These are phyloP conservation scores for Netelia melanura DNA, from an alignment of 2,888 invertebrate genomes.

Conservation along the genomic window DNA sequence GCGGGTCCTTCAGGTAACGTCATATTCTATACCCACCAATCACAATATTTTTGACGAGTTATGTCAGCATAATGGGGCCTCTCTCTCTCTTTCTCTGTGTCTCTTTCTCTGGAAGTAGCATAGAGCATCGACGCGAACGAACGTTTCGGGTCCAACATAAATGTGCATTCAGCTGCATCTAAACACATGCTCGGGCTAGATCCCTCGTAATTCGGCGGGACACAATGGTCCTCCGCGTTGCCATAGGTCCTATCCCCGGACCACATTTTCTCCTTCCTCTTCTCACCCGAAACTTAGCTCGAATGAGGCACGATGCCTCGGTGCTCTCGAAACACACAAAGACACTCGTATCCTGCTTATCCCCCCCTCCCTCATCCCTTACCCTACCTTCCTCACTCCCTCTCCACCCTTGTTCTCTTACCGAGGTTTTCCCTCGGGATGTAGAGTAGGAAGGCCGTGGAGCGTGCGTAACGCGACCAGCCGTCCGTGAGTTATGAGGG, in stretches of 20 bases:
- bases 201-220: slow-evolving; percentile 75
- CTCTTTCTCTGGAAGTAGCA: slow-evolving; percentile 30
- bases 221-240: slow-evolving; percentile 74
- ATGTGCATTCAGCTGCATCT: slow-evolving; percentile 80
- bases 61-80: slow-evolving; percentile 81
- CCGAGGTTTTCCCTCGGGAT: slow-evolving; percentile 81
- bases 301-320: slow-evolving; percentile 46
- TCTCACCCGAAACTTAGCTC: slow-evolving; percentile 37
- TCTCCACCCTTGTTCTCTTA: slow-evolving; percentile 76
- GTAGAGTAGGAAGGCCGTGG: slow-evolving; percentile 76
- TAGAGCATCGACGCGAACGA: slow-evolving; percentile 42
- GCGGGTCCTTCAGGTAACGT: slow-evolving; percentile 79
- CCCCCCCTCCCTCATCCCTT: slow-evolving; percentile 53
- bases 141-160: slow-evolving; percentile 71
- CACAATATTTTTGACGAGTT: slow-evolving; percentile 85
- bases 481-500: slow-evolving; percentile 85
- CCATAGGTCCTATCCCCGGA: slow-evolving; percentile 13
- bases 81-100: too few relatives aligned
- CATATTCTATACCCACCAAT: slow-evolving; percentile 82
- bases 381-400: slow-evolving; percentile 30
- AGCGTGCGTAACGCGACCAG: slow-evolving; percentile 84
- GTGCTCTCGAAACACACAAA: slow-evolving; percentile 79
- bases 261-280: slow-evolving; percentile 56
- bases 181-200: slow-evolving; percentile 76
- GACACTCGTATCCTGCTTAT: slow-evolving; percentile 77